Percentiles rank a stretch among this genome's conserved stretches.
These are phyloP conservation scores for Clarias gariepinus DNA, from an alignment of 2,113 vertebrate genomes.

Conservation along the genomic window DNA sequence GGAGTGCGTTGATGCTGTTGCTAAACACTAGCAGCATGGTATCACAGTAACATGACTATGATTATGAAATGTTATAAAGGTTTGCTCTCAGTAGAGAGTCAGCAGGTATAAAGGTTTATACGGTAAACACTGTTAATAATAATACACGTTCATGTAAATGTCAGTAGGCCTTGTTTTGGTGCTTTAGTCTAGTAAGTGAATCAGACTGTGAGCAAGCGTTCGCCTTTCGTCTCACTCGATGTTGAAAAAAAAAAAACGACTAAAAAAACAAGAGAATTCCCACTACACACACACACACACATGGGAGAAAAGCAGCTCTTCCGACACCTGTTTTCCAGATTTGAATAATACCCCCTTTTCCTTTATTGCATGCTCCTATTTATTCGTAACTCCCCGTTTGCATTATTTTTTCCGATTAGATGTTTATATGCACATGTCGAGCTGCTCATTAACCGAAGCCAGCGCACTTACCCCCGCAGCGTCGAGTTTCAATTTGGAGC, in stretches of 20 bases:
- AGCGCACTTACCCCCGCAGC: background rate
- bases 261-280: conserved; percentile 52
- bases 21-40: background rate
- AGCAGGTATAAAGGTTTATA: background rate
- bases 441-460: conserved; percentile 27
- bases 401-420: background rate
- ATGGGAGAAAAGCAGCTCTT: conserved; percentile 7
- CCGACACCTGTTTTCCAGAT: conserved; percentile 28
- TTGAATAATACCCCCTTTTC: background rate
- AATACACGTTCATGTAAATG: background rate
- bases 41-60: background rate
- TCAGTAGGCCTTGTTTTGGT: background rate
- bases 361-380: background rate
- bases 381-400: background rate
- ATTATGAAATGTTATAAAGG: background rate
- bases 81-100: background rate
- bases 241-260: conserved; percentile 40
- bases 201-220: background rate
- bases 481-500: background rate
- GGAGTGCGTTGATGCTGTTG: background rate
- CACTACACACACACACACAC: background rate
- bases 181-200: background rate
- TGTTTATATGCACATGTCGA: conserved; percentile 22
- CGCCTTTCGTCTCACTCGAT: conserved; percentile 3
- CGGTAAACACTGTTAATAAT: background rate